These are phyloP conservation scores for Tonatia bakeri DNA, from an alignment of 2,113 vertebrate species.

Conservation along the genomic window DNA sequence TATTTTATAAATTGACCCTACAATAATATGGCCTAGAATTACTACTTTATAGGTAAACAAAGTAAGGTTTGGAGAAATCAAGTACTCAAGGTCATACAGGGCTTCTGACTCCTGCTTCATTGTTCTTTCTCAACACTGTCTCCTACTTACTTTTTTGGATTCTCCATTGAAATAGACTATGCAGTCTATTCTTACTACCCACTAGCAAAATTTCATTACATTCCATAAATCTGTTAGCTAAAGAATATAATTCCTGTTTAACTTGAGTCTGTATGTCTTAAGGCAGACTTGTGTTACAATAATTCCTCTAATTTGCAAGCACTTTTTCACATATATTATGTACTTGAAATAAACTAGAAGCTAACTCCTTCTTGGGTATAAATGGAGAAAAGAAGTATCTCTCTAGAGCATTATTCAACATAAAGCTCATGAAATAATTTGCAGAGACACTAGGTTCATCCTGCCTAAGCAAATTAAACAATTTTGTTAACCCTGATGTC, in stretches of 20 bases:
- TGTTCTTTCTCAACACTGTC: slow-evolving; percentile 39
- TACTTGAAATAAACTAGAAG: slow-evolving; percentile 73
- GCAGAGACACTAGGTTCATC: slow-evolving; percentile 68
- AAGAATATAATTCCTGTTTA: slow-evolving; percentile 75
- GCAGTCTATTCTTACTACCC: slow-evolving; percentile 63
- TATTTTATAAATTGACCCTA: slow-evolving; percentile 45
- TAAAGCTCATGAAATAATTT: slow-evolving; percentile 73
- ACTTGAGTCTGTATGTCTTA: slow-evolving; percentile 73
- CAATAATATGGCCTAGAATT: slow-evolving; percentile 29
- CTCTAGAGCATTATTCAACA: slow-evolving; percentile 73
- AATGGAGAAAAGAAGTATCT: slow-evolving; percentile 70
- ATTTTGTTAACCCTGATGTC: slow-evolving; percentile 70
- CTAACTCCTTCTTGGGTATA: slow-evolving; percentile 68
- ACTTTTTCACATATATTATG: slow-evolving; percentile 75
- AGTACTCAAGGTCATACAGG: slow-evolving; percentile 16
- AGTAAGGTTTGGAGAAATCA: slow-evolving; percentile 31
- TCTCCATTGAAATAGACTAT: slow-evolving; percentile 58
- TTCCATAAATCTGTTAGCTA: slow-evolving; percentile 77
- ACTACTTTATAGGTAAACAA: slow-evolving; percentile 42
- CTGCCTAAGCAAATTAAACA: slow-evolving; percentile 73
- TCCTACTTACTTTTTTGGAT: slow-evolving; percentile 48
- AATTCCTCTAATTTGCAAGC: slow-evolving; percentile 75
- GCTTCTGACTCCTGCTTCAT: not conserved
- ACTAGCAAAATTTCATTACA: slow-evolving; percentile 74
- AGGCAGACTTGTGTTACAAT: slow-evolving; percentile 70